Evolutionary conservation across 1,140 invertebrate species (phyloP), one percentile per base, ranked within the genome.

Genomic region (Brachionus angularis): DNA sequence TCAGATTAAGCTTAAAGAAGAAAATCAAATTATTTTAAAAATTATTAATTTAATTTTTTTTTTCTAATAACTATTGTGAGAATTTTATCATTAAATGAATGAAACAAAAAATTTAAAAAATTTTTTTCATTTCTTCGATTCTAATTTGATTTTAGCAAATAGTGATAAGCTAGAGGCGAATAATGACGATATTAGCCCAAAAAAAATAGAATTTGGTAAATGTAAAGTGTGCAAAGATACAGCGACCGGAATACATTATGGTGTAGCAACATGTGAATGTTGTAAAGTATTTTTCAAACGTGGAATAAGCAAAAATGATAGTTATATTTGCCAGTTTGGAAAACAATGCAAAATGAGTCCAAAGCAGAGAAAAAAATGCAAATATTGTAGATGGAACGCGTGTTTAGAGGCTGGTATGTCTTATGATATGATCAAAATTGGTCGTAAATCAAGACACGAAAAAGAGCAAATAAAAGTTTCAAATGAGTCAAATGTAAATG

Each of bases 301-400:
- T 12, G 49, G 72, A 14, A 39, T 73, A 23, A 14, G 16, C 14
- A 39, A 34, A 58, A 46, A 42, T 12, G 31, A 79, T 8, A 78
- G 78, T 52, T 81, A 79, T 64, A 77, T 76, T 55, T 81, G 79
- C 72, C 79, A 76, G 61, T 79, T 78, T 73, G 76, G 77, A 2
- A 76, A 77, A 2, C 64, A 76, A 12, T 81, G 79, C 75, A 72
- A 74, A 14, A 73, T 81, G 5, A 76, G 71, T 10, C 76, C 76
- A 21, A 73, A 79, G 44, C 78, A 77, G 44, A 53, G 79, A 16
- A 81, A 79, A 50, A 61, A 76, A n/a, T 81, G 79, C 72, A 79
- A 79, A 71, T 74, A 77, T 3, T 81, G 79, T 72, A 73, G 79
- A 4, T 80, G 75, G 67, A 74, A 76, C 50, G 33, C 73, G 50